Evolutionary conservation across 2,888 invertebrate species (phyloP), one percentile per base, ranked within the genome.

Genomic region (Bhutanitis thaidina): DNA sequence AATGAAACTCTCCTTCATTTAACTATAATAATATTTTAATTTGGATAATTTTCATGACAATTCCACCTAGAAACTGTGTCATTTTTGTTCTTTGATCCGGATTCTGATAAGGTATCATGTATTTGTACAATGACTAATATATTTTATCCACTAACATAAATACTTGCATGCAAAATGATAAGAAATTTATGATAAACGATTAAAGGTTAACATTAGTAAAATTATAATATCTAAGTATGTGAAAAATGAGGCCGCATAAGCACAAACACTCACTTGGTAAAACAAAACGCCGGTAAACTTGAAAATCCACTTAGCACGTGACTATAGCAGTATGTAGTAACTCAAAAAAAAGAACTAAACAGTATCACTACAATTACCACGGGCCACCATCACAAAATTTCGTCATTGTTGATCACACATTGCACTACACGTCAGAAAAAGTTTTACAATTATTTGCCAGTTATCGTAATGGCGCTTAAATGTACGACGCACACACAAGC

Each of bases 281-380:
- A 57, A 61, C 56, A 65, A 69, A 69, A 71, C 57, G 58, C 77
- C 76, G 74, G 72, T 60, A 49, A 65, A 71, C 68, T 70, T 57
- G 64, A 58, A 68, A 79, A 80, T 82, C 81, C 81, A 74, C 69
- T 67, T 56, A 57, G 63, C 58, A 55, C 54, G 57, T 57, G 55
- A 59, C 55, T 54, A 49, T 29, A 55, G 59, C 57, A 60, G 53
- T 57, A 12, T 12, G 5, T 59, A 45, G 29, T 40, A 59, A 58
- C 56, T 59, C 58, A 57, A 58, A 60, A 50, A n/a, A n/a, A n/a
- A n/a, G n/a, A n/a, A 61, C 55, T 55, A 46, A 64, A 64, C 60
- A 35, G 43, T 32, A 45, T 4, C 20, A 41, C 51, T 55, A 50
- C 36, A 52, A 53, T 58, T 60, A 70, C 69, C 80, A 82, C 78